Evolutionary conservation across 1,140 invertebrate genomes (phyloP).

Genomic region (Mamestra configurata): DNA sequence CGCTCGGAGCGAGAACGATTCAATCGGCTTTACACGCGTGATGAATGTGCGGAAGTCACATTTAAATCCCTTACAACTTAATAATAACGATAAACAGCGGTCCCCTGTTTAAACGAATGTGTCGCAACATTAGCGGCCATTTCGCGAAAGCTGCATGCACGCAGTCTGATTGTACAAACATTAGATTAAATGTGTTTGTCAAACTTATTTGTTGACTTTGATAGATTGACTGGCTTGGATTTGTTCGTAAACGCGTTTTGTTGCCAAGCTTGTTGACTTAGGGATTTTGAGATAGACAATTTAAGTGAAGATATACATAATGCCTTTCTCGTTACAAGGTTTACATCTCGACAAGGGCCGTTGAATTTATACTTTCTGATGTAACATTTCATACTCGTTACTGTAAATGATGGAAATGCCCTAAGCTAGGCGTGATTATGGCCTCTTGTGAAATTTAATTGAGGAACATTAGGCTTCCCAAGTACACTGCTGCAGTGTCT

Average conservation of each 20-base stretch:
- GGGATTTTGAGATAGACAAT: background rate
- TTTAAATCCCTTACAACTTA: slow-evolving; percentile 78
- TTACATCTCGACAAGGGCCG: too few relatives aligned
- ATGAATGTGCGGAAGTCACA: slow-evolving; percentile 82
- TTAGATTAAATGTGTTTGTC: slow-evolving; percentile 77
- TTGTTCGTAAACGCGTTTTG: background rate
- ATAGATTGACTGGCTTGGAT: slow-evolving; percentile 67
- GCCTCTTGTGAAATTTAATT: too few relatives aligned
- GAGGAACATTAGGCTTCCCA: too few relatives aligned
- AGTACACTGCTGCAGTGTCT: too few relatives aligned
- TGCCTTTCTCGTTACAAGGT: too few relatives aligned
- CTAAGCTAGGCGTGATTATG: too few relatives aligned
- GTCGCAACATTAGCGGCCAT: slow-evolving; percentile 80
- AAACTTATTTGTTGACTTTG: slow-evolving; percentile 76
- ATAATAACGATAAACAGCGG: slow-evolving; percentile 84
- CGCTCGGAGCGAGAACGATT: slow-evolving; percentile 67
- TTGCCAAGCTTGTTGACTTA: background rate
- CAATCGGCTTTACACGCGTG: slow-evolving; percentile 68
- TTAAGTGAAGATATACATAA: background rate
- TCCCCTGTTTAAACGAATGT: slow-evolving; percentile 80
- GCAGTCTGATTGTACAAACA: slow-evolving; percentile 65
- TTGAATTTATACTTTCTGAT: too few relatives aligned
- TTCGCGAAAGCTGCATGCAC: slow-evolving; percentile 72
- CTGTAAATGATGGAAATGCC: too few relatives aligned
- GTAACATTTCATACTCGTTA: too few relatives aligned